These are phyloP conservation scores for Nymphalis io DNA, from an alignment of 1,140 invertebrate genomes.

Conservation along the genomic window DNA sequence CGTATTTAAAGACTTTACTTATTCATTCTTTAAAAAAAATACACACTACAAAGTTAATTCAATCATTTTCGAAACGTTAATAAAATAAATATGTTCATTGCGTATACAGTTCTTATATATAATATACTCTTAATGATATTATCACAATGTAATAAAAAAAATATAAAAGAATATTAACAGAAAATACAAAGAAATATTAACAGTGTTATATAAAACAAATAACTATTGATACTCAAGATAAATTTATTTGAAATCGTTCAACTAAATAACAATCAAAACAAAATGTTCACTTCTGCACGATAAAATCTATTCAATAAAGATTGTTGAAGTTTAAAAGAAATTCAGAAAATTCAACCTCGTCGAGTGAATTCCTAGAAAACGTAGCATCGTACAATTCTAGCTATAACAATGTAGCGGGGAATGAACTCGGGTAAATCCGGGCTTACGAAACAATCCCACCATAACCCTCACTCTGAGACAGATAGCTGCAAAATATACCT, in stretches of 20 bases:
- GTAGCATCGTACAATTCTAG: constrained; percentile 31
- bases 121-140: no score
- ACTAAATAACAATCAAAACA: constrained; percentile 19
- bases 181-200: neutral
- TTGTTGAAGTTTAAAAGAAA: constrained; percentile 33
- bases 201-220: neutral
- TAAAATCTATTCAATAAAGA: constrained; percentile 23
- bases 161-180: neutral
- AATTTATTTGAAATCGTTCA: neutral
- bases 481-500: constrained; percentile 38
- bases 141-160: no score
- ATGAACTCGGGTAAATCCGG: constrained; percentile 54
- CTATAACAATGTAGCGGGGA: constrained; percentile 45
- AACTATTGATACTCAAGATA: neutral
- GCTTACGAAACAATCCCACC: constrained; percentile 46
- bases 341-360: constrained; percentile 25
- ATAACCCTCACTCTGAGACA: constrained; percentile 38
- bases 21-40: no score
- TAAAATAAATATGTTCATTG: no score
- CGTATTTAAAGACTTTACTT: neutral
- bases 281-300: constrained; percentile 18
- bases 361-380: constrained; percentile 36
- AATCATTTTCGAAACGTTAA: no score
- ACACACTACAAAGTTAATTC: no score
- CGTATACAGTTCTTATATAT: no score